Base-by-base conservation (phyloP, 2,888 invertebrate genomes). In the Dione juno region DNA sequence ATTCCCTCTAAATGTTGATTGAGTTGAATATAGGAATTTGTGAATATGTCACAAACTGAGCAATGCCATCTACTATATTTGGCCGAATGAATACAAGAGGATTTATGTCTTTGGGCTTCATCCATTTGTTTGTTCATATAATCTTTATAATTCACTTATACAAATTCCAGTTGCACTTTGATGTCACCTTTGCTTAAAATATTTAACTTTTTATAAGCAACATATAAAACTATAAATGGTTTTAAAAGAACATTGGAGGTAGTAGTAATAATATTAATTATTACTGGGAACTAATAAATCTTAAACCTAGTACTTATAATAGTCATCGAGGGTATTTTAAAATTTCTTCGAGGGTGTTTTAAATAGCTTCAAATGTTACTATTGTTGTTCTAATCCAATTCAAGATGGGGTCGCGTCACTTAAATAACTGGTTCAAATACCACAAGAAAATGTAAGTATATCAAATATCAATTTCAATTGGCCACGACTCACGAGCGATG, bases 1-100 rank as follows among this genome's bases (percentile, higher is more conserved):
- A 87, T 79, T 69, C 93, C 92, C 77, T 89, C 85, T 73, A 92
- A 79, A 82, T 93, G 93, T 77, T 93, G 88, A 79, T 85, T 83
- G 76, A 90, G 84, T 82, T 93, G 93, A 78, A 84, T 86, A 76
- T 84, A 84, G 0, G 92, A 92, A 79, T 93, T 93, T n/a, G 91
- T 87, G 70, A 82, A 86, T 70, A 88, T 77, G 59, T 85, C 79
- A 79, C 93, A 93, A 68, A 82, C 73, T 19, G 82, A 77, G 74
- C 92, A 93, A 78, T 87, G 84, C 79, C 86, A 90, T 77, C 82
- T 84, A 74, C 79, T 80, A 71, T 82, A 81, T 75, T 84, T 87
- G 73, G 81, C 81, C 64, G 77, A 9, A 28, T 43, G 28, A 43
- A 10, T 10, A 61, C 66, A 59, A 41, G 40, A 65, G n/a, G 54